Conservation (phyloP, 2,888 invertebrate genomes). For the Adelognathus sp. region DNA sequence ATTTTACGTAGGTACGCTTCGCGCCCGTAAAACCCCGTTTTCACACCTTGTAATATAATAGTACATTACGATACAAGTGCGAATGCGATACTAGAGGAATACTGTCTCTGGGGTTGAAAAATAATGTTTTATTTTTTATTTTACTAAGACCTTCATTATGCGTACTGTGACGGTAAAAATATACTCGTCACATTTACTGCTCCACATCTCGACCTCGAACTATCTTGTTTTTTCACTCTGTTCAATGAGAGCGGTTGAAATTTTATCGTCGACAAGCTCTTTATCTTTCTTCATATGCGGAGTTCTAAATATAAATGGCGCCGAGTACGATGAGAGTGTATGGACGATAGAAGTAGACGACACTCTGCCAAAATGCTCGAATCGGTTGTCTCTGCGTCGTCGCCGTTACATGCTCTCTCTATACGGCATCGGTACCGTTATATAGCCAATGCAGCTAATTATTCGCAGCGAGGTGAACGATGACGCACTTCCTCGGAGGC, state of each 20-base stretch:
- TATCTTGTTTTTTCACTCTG: neutral
- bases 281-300: neutral
- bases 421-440: neutral
- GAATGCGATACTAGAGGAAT: no score
- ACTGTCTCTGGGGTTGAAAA: no score
- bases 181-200: no score
- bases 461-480: conserved; percentile 14
- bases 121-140: no score
- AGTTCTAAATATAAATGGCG: conserved; percentile 47
- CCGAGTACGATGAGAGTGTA: conserved; percentile 3
- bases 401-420: neutral
- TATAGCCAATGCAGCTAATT: conserved; percentile 22
- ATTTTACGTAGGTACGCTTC: no score
- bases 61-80: no score
- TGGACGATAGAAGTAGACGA: conserved; percentile 21
- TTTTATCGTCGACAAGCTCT: neutral
- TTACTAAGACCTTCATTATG: no score
- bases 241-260: neutral
- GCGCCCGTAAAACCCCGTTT: no score
- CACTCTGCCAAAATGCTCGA: conserved; percentile 50
- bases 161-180: no score
- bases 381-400: conserved; percentile 6
- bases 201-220: no score
- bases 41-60: no score
- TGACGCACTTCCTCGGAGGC: conserved; percentile 21